Evolutionary conservation across 2,888 invertebrate species (phyloP), one percentile per base, ranked within the genome.

Genomic region (Alitta virens): DNA sequence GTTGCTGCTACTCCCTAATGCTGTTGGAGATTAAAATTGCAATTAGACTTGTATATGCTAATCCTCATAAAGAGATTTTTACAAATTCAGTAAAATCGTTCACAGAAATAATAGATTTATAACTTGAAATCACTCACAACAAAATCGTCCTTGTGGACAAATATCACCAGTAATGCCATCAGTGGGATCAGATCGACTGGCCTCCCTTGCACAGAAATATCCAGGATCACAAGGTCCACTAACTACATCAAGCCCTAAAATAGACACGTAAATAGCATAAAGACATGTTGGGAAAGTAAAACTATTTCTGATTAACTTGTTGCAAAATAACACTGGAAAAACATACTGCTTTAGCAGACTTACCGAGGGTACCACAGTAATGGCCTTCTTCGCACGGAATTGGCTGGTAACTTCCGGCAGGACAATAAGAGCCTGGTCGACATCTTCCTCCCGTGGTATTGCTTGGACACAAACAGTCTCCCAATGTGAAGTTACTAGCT

Each of bases 91-190:
- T n/a, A n/a, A n/a, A n/a, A n/a, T n/a, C n/a, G n/a, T n/a, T n/a
- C n/a, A n/a, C n/a, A n/a, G n/a, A n/a, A n/a, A n/a, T n/a, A n/a
- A n/a, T n/a, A n/a, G n/a, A n/a, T n/a, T n/a, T n/a, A n/a, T n/a
- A n/a, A n/a, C n/a, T n/a, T n/a, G n/a, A 50, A 18, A 12, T 25
- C 1, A 67, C 74, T 65, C 66, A 78, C 77, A 68, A 63, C 79
- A 79, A 63, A 76, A 80, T 68, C 77, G 69, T 3, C 80, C 80
- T 14, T 65, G 65, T 2, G 78, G 78, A 67, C 80, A 80, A 1
- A 73, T 50, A 62, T 77, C 62, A 3, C 79, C 80, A 53, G 77
- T 79, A 16, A 74, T 65, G 3, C 74, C 75, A 71, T 79, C 78
- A 25, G 74, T 75, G 0, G 79, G 79, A 61, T 78, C 75, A 9